Evolutionary conservation across 2,888 invertebrate genomes (phyloP), one percentile per base, ranked within the genome.

Genomic region (Crioceris asparagi): DNA sequence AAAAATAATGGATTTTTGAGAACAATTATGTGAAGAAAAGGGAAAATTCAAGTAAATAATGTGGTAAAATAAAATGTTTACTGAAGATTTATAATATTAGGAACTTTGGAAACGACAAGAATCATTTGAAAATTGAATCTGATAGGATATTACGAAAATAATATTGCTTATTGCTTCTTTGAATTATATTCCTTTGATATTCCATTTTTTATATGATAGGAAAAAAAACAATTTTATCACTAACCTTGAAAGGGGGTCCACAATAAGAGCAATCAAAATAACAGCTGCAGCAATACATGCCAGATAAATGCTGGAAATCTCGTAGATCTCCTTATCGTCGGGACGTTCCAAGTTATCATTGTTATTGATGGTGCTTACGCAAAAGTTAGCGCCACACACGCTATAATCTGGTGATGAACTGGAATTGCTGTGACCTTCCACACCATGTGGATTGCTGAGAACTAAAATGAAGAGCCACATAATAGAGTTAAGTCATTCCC

Each of bases 201-300:
- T n/a, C n/a, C n/a, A n/a, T n/a, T n/a, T n/a, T n/a, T n/a, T n/a
- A n/a, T n/a, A n/a, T n/a, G n/a, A n/a, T n/a, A n/a, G n/a, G n/a
- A n/a, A n/a, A n/a, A n/a, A n/a, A n/a, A n/a, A n/a, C n/a, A n/a
- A n/a, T n/a, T n/a, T n/a, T n/a, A n/a, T 26, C 7, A 21, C 67
- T 64, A 66, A 87, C 79, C 87, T 82, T 49, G 86, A 84, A 3
- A 93, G 71, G 2, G 91, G 90, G 68, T 96, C 94, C 34, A 97
- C 79, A 45, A 93, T 78, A 21, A 91, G 59, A 3, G 84, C 83
- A 36, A 96, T 83, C 59, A 94, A 80, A 42, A 85, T 69, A 2
- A 90, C 85, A 2, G 93, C 93, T 7, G 83, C 72, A 32, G 87
- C 61, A 17, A 92, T 86, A 60, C 91, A 93, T 1, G 79, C 78